Evolutionary conservation across 2,113 vertebrate genomes (phyloP), one percentile per base, ranked within the genome.

Genomic region (Cheilinus undulatus): DNA sequence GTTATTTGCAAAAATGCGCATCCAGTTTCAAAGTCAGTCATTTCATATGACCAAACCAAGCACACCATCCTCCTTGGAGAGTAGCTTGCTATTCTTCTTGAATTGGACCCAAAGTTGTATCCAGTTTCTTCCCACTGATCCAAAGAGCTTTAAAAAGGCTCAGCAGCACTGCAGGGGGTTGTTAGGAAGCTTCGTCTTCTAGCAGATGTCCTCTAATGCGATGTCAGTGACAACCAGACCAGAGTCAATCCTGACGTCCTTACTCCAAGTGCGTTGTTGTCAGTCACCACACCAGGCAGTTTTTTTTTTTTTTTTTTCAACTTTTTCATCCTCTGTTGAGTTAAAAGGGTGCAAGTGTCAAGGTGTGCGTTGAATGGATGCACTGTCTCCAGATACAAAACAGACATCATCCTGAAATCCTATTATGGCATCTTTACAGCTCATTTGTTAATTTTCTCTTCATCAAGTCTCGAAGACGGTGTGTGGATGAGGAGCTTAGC

Each of bases 401-500:
- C 49, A 64, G 24, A 26, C 26, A 30, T 68, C 28, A 53, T 76
- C 60, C 45, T 62, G 53, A 66, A 73, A 78, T 78, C 74, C 67
- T 63, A 75, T 81, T 70, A 76, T 73, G 48, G 53, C 49, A 64
- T 68, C 59, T 24, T 70, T 27, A 46, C 28, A 60, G 51, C 80
- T 78, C 67, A 88, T 78, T 85, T 67, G 63, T 67, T 81, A 50
- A 83, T 86, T 78, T 81, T 46, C 74, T 34, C 48, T 38, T 75
- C 60, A 76, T 83, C 78, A 49, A 56, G 68, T 69, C 63, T 42
- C 5, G 34, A 53, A 59, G 61, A 57, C 38, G 15, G 23, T 57
- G 65, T 65, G 56, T 57, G 58, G 27, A 80, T 73, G 68, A 71
- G 69, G 36, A 59, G 69, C 73, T 76, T 68, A 76, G 73, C 68